Conservation (phyloP, 2,113 vertebrate species). For the Dendrocopos noguchii region DNA sequence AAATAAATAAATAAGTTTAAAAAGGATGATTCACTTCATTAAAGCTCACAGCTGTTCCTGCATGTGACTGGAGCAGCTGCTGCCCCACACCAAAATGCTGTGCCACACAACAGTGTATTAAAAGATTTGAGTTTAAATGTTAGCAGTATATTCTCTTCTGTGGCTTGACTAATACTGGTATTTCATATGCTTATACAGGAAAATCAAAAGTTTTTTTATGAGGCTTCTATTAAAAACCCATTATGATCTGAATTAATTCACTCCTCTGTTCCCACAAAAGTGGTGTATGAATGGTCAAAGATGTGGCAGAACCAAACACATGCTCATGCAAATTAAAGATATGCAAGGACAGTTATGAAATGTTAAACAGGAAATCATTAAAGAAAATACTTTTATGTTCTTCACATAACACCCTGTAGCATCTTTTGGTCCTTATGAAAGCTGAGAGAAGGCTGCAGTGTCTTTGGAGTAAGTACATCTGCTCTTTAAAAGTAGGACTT, state of each 20-base stretch:
- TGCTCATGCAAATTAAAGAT: neutral
- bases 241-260: neutral
- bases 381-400: neutral
- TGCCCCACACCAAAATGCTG: neutral
- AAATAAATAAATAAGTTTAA: neutral
- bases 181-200: neutral
- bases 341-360: neutral
- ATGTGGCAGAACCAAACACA: neutral
- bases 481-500: neutral
- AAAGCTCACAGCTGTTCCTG: neutral
- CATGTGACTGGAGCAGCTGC: neutral
- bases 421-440: neutral
- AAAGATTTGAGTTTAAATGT: neutral
- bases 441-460: neutral
- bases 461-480: neutral
- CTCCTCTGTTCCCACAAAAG: neutral
- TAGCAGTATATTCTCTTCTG: neutral
- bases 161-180: neutral
- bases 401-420: neutral
- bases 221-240: neutral
- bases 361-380: neutral
- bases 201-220: neutral
- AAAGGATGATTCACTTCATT: neutral
- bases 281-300: neutral
- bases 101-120: accelerated